A percentile compares a stretch with the other conserved stretches of the same genome.
Conservation (phyloP, 2,797 vertebrate species). For the Decapterus maruadsi region DNA sequence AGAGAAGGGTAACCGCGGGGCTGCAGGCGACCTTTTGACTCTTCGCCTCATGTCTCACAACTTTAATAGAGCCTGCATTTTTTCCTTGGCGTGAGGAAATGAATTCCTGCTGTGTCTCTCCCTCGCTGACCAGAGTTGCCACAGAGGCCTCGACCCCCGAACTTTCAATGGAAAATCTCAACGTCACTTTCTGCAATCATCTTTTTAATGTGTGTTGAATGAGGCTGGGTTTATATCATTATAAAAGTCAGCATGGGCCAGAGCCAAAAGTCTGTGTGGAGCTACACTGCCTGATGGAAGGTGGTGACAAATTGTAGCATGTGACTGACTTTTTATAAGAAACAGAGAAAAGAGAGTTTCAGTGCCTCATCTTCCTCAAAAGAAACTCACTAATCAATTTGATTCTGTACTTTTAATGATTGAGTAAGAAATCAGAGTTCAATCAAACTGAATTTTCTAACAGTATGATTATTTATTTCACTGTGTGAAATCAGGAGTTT, state of each 20-base stretch:
- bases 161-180: neutral
- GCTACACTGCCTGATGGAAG: constrained; percentile 5
- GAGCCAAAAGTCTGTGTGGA: neutral
- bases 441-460: no score
- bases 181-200: constrained; percentile 5
- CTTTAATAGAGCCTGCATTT: constrained; percentile 28
- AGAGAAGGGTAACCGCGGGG: neutral
- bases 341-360: neutral
- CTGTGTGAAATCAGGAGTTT: no score
- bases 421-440: no score
- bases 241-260: neutral
- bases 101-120: constrained; percentile 32
- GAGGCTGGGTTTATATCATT: neutral
- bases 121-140: constrained; percentile 8
- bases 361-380: neutral
- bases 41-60: constrained; percentile 1
- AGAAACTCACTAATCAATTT: neutral
- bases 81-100: constrained; percentile 29
- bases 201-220: constrained; percentile 16
- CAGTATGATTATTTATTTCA: no score
- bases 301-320: neutral
- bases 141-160: neutral
- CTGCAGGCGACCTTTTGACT: constrained; percentile 19
- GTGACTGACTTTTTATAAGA: neutral
- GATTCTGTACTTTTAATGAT: no score